A percentile compares a stretch with the other conserved stretches of the same genome.
These are phyloP conservation scores for Tipula unca DNA, from an alignment of 2,888 invertebrate species.

Conservation along the genomic window DNA sequence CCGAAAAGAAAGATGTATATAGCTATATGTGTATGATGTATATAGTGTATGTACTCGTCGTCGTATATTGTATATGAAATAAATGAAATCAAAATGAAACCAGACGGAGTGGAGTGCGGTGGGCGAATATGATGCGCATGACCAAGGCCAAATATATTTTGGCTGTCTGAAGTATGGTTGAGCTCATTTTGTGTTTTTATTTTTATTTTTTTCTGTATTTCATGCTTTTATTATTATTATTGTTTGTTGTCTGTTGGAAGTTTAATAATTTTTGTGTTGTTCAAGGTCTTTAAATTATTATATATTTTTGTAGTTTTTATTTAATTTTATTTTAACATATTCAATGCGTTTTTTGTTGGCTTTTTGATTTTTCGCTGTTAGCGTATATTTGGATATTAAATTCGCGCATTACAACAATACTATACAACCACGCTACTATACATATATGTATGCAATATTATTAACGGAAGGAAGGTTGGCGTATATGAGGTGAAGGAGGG, in stretches of 20 bases:
- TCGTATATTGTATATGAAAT: background rate
- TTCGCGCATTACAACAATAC: background rate
- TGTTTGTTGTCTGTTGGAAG: conserved; percentile 14
- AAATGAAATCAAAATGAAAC: conserved; percentile 15
- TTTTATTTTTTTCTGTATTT: background rate
- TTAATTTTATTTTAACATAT: background rate
- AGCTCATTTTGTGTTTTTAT: background rate
- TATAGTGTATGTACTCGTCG: too few species aligned
- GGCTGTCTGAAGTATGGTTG: conserved; percentile 18
- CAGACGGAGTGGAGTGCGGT: conserved; percentile 15
- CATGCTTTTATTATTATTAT: conserved; percentile 17
- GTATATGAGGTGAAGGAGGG: background rate
- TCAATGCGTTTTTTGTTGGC: background rate
- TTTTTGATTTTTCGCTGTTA: background rate
- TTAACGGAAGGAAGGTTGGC: background rate
- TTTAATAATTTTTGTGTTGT: conserved; percentile 18
- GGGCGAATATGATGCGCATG: conserved; percentile 18
- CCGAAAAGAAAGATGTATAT: background rate
- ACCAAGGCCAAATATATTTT: conserved; percentile 20
- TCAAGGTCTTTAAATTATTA: conserved; percentile 18
- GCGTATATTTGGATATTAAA: background rate
- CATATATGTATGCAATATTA: background rate
- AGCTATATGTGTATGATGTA: background rate
- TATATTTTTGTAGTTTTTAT: background rate
- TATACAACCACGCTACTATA: background rate